These are phyloP conservation scores for Octomys mimax DNA, from an alignment of 2,797 vertebrate species.

Conservation along the genomic window DNA sequence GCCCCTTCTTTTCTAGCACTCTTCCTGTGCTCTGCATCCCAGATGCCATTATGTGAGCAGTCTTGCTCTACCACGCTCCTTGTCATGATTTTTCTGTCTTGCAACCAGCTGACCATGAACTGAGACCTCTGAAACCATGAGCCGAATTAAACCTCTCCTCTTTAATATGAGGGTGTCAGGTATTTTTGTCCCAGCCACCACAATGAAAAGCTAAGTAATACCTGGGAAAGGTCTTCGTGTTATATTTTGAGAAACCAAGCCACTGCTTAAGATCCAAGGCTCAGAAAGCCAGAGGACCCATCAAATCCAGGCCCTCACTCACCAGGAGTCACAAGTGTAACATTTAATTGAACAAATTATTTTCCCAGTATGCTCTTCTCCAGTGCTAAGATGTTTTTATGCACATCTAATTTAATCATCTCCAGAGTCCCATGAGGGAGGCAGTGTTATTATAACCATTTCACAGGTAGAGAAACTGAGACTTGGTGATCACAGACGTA, in stretches of 20 bases:
- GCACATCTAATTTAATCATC: background rate
- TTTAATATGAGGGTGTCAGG: background rate
- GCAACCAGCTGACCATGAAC: background rate
- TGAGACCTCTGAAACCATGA: background rate
- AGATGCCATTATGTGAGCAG: background rate
- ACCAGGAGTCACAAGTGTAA: background rate
- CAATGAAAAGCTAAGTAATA: background rate
- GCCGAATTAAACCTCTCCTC: background rate
- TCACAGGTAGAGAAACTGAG: constrained; percentile 1
- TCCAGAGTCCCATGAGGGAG: background rate
- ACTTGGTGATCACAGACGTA: background rate
- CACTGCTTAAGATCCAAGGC: background rate
- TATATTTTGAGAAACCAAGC: background rate
- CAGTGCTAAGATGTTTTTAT: background rate
- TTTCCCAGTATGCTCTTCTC: background rate
- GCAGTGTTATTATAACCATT: background rate
- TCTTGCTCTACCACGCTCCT: background rate
- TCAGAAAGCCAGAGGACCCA: background rate
- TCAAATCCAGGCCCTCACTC: background rate
- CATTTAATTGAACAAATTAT: background rate
- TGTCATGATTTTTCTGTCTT: background rate
- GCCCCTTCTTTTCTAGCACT: background rate
- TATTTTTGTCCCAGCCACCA: background rate
- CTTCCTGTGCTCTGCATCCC: background rate
- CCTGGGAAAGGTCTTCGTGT: background rate